Conservation (phyloP, 2,797 vertebrate genomes). For the Leptodactylus fallax region DNA sequence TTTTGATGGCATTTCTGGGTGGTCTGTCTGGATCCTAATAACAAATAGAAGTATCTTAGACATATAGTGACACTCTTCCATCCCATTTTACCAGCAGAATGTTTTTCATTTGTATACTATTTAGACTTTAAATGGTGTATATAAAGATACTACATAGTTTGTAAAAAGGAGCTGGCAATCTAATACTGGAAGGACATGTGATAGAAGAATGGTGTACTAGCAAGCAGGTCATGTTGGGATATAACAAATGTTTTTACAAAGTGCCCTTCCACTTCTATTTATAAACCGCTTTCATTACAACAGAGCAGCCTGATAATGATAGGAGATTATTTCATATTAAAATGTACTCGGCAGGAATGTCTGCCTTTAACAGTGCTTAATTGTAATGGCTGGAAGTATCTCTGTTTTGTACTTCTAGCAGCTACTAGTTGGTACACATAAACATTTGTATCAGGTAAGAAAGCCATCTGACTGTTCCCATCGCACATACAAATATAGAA, state of each 20-base stretch:
- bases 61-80: not conserved
- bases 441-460: slow-evolving; percentile 76
- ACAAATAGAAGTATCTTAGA: not conserved
- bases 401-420: slow-evolving; percentile 54
- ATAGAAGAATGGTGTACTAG: not conserved
- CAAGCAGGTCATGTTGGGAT: slow-evolving; percentile 16
- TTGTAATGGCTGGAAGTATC: not conserved
- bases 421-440: slow-evolving; percentile 69
- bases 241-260: slow-evolving; percentile 20
- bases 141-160: not conserved
- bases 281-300: slow-evolving; percentile 37
- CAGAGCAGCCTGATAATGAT: slow-evolving; percentile 26
- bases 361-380: slow-evolving; percentile 28
- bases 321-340: slow-evolving; percentile 49
- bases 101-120: not conserved
- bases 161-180: not conserved
- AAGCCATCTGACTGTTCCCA: slow-evolving; percentile 74
- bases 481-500: slow-evolving; percentile 96
- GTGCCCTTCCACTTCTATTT: slow-evolving; percentile 35
- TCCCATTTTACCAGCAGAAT: not conserved
- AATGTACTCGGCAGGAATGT: slow-evolving; percentile 51
- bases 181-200: too few species aligned
- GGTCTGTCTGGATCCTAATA: slow-evolving; percentile 1
- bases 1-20: slow-evolving; percentile 37
- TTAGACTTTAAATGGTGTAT: not conserved